Percentiles rank a stretch among this genome's conserved stretches.
Conservation (phyloP, 2,113 vertebrate species). For the Aptenodytes patagonicus region DNA sequence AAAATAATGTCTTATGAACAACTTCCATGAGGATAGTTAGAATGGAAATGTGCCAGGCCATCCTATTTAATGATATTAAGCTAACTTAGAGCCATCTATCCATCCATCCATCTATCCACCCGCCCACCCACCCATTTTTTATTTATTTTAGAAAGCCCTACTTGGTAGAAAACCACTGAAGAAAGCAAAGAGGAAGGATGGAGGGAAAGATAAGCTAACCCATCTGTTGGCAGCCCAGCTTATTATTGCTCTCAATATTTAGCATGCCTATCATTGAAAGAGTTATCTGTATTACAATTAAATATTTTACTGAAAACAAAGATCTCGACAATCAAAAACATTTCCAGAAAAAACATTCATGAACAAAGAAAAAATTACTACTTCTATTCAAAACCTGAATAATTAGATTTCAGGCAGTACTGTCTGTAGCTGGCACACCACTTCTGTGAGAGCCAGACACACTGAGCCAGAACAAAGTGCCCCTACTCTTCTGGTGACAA, state of each 20-base stretch:
- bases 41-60: not conserved
- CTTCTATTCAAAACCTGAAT: not conserved
- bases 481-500: not conserved
- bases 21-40: not conserved
- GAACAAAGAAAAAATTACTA: not conserved
- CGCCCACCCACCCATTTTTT: not conserved
- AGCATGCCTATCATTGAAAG: not conserved
- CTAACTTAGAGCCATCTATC: not conserved
- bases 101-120: no score
- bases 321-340: not conserved
- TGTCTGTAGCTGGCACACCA: not conserved
- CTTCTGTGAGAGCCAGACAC: not conserved
- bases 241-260: not conserved
- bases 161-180: not conserved
- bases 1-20: not conserved
- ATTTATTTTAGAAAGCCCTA: not conserved
- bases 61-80: not conserved
- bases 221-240: not conserved
- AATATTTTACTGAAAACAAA: not conserved
- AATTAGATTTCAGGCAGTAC: not conserved
- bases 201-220: not conserved
- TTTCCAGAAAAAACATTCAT: not conserved
- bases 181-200: not conserved
- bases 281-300: not conserved
- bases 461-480: not conserved